phyloP scores from a whole-genome alignment of 2,888 invertebrate genomes.

The Acleris literana region DNA sequence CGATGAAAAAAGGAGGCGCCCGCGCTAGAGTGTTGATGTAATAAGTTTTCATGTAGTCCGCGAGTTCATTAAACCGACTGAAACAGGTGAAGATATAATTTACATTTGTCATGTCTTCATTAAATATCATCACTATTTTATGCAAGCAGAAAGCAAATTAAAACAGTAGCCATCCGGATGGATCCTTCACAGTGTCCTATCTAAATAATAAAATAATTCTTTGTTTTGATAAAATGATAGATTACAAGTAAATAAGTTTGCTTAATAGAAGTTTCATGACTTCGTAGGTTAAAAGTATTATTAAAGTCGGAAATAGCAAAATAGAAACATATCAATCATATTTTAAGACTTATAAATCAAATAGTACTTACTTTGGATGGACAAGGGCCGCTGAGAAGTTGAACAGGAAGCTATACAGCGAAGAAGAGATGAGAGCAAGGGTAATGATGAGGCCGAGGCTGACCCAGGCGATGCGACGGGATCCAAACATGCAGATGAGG shows the following conservation, averaged over 20 bases:
- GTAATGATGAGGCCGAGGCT: slow-evolving; percentile 46
- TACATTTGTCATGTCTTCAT: background rate
- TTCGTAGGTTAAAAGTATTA: too few species aligned
- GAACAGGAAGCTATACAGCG: slow-evolving; percentile 58
- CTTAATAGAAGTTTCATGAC: too few species aligned
- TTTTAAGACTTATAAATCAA: too few species aligned
- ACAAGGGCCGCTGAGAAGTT: slow-evolving; percentile 60
- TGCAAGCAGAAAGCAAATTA: too few species aligned
- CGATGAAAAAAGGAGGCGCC: slow-evolving; percentile 63
- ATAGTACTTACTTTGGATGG: slow-evolving; percentile 63
- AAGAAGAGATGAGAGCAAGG: slow-evolving; percentile 49
- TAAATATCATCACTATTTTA: background rate
- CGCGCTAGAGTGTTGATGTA: slow-evolving; percentile 61
- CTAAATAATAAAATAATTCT: too few species aligned
- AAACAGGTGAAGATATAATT: slow-evolving; percentile 27
- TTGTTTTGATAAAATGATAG: too few species aligned
- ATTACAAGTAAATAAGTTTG: too few species aligned
- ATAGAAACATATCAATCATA: too few species aligned
- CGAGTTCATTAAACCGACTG: slow-evolving; percentile 44
- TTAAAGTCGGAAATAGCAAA: too few species aligned
- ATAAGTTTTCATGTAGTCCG: slow-evolving; percentile 47
- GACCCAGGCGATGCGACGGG: slow-evolving; percentile 48
- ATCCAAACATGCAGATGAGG: slow-evolving; percentile 54
- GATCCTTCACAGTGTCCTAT: too few species aligned
- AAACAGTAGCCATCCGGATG: too few species aligned